Base-by-base conservation (phyloP, 2,113 vertebrate genomes). In the Equus quagga region DNA sequence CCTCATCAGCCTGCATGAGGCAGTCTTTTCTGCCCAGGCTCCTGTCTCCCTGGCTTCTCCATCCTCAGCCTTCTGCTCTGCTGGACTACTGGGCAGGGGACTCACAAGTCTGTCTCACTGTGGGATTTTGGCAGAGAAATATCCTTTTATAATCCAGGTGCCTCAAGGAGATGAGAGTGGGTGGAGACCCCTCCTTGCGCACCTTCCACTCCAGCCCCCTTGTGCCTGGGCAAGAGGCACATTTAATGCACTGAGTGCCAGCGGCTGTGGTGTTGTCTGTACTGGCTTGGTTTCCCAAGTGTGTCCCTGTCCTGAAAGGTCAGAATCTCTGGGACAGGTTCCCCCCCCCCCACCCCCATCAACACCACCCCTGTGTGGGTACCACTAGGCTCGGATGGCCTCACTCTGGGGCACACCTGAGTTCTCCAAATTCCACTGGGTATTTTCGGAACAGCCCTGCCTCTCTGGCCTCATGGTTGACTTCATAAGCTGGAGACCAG, bases 401-500 rank as follows among this genome's bases (percentile, higher is more conserved):
- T 28, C 33, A 9, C 1, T 7, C 51, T 41, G 17, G 0, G 6
- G 18, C 3, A 0, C 5, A 23, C 4, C 46, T 36, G 0, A 41
- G 49, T n/a, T 76, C 44, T 10, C 46, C 26, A 82, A 79, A 54
- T 49, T 80, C 83, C 0, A 0, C 23, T 21, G 46, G 80, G 23
- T 33, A 33, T 91, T 89, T n/a, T n/a, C 15, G 26, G 83, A 51
- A 11, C 3, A 11, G 90, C 17, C 67, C 64, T 26, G 18, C 21
- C 78, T 62, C 28, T 36, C 51, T 64, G 49, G 46, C 41, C 62
- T 86, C 18, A 1, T 1, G 46, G 44, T 56, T 3, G 7, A 0
- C 62, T 31, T 65, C 51, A 7, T 23, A 67, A 83, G 33, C 49
- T 41, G 28, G 76, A 80, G n/a, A 41, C n/a, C 24, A 44, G 49